phyloP scores from a whole-genome alignment of 2,113 vertebrate genomes.

The Galeopterus variegatus region DNA sequence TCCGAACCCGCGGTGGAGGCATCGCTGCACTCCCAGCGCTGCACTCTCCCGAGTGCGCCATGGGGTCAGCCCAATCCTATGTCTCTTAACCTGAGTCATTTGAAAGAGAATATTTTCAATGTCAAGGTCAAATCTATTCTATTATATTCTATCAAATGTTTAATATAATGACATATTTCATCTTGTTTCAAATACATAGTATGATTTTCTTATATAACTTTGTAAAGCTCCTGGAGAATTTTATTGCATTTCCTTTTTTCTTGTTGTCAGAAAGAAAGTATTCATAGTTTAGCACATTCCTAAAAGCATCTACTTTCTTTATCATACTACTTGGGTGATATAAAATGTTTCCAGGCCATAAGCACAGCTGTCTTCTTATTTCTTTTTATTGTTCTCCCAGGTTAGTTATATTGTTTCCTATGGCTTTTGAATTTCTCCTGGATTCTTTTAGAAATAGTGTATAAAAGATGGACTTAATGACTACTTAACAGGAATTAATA shows the following conservation, averaged over 20 bases:
- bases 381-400: constrained; percentile 61
- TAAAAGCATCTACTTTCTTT: constrained; percentile 52
- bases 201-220: constrained; percentile 53
- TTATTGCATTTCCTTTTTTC: constrained; percentile 41
- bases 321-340: constrained; percentile 27
- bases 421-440: constrained; percentile 48
- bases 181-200: constrained; percentile 6
- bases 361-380: constrained; percentile 53
- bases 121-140: constrained; percentile 28
- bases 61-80: too few species aligned
- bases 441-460: constrained; percentile 45
- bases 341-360: constrained; percentile 47
- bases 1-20: too few species aligned
- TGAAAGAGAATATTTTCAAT: constrained; percentile 8
- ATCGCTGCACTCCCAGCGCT: too few species aligned
- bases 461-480: constrained; percentile 53
- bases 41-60: too few species aligned
- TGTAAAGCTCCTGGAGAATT: constrained; percentile 60
- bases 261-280: constrained; percentile 37
- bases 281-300: constrained; percentile 67
- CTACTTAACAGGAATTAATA: constrained; percentile 24
- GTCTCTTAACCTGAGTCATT: neutral
- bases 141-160: neutral
- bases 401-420: constrained; percentile 67
- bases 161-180: constrained; percentile 35